Percentiles rank a stretch among this genome's conserved stretches.
Evolutionary conservation across 2,888 invertebrate genomes (phyloP).

Genomic region (Dusona sp.): DNA sequence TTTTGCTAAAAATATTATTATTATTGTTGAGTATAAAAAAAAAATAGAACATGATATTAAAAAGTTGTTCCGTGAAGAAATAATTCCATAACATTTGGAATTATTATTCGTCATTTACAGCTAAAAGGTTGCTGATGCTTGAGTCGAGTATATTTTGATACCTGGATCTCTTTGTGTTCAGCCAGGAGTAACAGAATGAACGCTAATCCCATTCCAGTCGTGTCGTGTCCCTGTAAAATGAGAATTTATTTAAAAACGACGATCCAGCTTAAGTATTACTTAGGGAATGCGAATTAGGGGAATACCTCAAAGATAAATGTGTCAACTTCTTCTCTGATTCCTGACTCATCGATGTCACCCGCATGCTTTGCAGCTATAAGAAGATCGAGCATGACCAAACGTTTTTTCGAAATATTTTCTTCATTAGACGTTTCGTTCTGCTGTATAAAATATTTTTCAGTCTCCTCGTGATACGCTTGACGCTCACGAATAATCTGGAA

Average conservation of each 20-base stretch:
- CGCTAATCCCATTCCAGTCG: slow-evolving; percentile 64
- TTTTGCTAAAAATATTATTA: slow-evolving; percentile 58
- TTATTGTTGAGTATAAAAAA: neutral
- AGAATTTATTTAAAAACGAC: neutral
- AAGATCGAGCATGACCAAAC: slow-evolving; percentile 70
- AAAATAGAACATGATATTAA: neutral
- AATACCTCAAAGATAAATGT: slow-evolving; percentile 70
- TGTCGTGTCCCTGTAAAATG: slow-evolving; percentile 68
- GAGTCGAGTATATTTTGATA: slow-evolving; percentile 13
- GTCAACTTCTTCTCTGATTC: slow-evolving; percentile 71
- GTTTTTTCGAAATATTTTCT: slow-evolving; percentile 54
- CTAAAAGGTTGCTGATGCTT: neutral
- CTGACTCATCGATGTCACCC: slow-evolving; percentile 67
- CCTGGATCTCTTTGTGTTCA: slow-evolving; percentile 67
- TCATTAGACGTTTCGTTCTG: neutral
- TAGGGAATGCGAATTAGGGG: neutral
- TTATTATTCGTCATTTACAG: neutral
- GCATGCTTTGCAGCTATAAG: slow-evolving; percentile 66
- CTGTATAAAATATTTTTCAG: slow-evolving; percentile 40
- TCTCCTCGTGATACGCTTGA: slow-evolving; percentile 66
- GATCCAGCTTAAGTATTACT: neutral
- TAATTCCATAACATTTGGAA: neutral
- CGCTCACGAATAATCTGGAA: slow-evolving; percentile 69
- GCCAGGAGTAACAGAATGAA: slow-evolving; percentile 68
- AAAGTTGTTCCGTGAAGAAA: neutral